Conservation (phyloP, 2,113 vertebrate genomes). For the Percina caprodes region DNA sequence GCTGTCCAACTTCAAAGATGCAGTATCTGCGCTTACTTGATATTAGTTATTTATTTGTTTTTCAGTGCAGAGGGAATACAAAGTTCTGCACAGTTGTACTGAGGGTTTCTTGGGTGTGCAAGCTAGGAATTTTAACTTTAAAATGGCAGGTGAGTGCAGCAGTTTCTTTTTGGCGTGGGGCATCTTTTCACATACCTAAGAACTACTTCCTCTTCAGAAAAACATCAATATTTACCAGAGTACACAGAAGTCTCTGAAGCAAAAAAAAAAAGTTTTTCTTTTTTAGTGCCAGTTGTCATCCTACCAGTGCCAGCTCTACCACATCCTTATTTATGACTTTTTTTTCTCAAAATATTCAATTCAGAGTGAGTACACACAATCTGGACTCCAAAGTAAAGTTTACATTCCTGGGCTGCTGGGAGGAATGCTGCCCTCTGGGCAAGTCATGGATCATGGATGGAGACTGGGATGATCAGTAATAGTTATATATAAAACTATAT, state of each 20-base stretch:
- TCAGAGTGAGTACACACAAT: slow-evolving; percentile 50
- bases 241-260: slow-evolving; percentile 46
- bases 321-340: slow-evolving; percentile 81
- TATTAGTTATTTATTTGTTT: slow-evolving; percentile 23
- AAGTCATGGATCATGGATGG: slow-evolving; percentile 29
- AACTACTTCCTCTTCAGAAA: slow-evolving; percentile 75
- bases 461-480: slow-evolving; percentile 26
- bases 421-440: slow-evolving; percentile 68
- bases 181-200: slow-evolving; percentile 68
- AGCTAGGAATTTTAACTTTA: slow-evolving; percentile 30
- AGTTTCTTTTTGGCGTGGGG: slow-evolving; percentile 60
- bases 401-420: slow-evolving; percentile 72
- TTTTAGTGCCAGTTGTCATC: slow-evolving; percentile 68
- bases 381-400: slow-evolving; percentile 79
- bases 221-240: slow-evolving; percentile 83
- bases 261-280: slow-evolving; percentile 66
- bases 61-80: slow-evolving; percentile 7
- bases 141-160: slow-evolving; percentile 60
- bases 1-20: neutral
- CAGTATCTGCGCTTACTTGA: neutral
- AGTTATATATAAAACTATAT: too few relatives aligned
- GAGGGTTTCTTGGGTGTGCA: slow-evolving; percentile 8
- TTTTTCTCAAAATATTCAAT: slow-evolving; percentile 65
- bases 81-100: slow-evolving; percentile 38
- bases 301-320: slow-evolving; percentile 64